Conservation (phyloP, 2,797 vertebrate species). For the Taenioides sp. region DNA sequence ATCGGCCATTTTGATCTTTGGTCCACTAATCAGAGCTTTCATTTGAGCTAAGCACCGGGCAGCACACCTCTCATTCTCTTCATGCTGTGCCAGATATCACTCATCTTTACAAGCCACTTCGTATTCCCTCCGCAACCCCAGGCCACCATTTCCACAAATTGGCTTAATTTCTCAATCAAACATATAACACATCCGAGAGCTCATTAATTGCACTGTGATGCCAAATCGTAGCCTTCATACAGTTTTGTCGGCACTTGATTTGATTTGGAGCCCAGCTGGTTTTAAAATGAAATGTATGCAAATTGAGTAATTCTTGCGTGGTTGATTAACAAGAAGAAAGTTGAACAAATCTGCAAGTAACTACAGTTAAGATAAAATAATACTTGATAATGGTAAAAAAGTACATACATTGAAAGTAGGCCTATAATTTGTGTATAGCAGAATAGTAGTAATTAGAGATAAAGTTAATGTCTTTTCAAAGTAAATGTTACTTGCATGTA, state of each 20-base stretch:
- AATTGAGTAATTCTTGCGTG: constrained; percentile 14
- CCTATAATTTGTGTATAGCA: not conserved
- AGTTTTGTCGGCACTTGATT: constrained; percentile 43
- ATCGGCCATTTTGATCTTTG: constrained; percentile 90
- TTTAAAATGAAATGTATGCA: constrained; percentile 61
- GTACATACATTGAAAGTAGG: not conserved
- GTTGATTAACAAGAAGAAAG: not conserved
- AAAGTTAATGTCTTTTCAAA: not conserved
- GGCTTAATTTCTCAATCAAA: constrained; percentile 84
- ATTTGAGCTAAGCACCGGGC: constrained; percentile 84
- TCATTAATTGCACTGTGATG: constrained; percentile 65
- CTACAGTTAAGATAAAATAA: not conserved
- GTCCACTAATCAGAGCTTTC: constrained; percentile 85
- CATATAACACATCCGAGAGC: constrained; percentile 78
- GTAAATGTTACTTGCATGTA: not conserved
- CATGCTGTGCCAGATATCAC: constrained; percentile 78
- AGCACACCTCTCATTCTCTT: constrained; percentile 80
- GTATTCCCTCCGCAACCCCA: constrained; percentile 76
- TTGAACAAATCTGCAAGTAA: not conserved
- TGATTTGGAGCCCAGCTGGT: constrained; percentile 62
- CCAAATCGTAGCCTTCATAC: constrained; percentile 52
- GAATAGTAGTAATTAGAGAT: not conserved
- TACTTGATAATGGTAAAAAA: not conserved
- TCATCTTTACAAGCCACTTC: constrained; percentile 80
- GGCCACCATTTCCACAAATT: constrained; percentile 82